Percentiles rank a stretch among this genome's conserved stretches.
phyloP scores from a whole-genome alignment of 2,888 invertebrate genomes.

The Sesia apiformis region DNA sequence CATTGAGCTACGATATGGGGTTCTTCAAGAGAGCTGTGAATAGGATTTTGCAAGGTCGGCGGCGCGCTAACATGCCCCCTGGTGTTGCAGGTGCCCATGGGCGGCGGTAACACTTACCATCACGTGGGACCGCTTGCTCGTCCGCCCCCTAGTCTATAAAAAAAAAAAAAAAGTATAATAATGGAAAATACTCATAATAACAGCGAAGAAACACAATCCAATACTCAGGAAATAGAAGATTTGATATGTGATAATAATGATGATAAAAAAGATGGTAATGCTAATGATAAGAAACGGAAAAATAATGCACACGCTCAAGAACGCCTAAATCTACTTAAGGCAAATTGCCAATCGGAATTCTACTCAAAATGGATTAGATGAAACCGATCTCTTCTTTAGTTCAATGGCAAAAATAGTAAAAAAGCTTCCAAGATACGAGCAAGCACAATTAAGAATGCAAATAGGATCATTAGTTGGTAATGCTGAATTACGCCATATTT shows the following conservation, averaged over 20 bases:
- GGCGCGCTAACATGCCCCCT: too few relatives aligned
- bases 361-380: conserved; percentile 14
- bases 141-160: too few relatives aligned
- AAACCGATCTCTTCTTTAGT: conserved; percentile 22
- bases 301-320: conserved; percentile 6
- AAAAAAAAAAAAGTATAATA: too few relatives aligned
- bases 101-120: too few relatives aligned
- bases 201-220: background rate
- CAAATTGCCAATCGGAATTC: conserved; percentile 2
- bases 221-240: conserved; percentile 1
- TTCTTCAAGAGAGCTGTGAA: too few relatives aligned
- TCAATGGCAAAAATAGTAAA: conserved; percentile 29
- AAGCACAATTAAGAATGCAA: conserved; percentile 20
- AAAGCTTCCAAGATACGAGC: conserved; percentile 21
- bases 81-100: too few relatives aligned
- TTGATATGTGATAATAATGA: background rate
- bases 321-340: conserved; percentile 5
- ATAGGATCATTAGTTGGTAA: conserved; percentile 19
- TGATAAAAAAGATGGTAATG: background rate
- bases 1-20: too few relatives aligned
- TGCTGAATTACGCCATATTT: conserved; percentile 13
- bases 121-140: too few relatives aligned
- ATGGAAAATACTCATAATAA: background rate
- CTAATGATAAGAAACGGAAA: conserved; percentile 7
- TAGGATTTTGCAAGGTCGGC: too few relatives aligned